Evolutionary conservation across 2,888 invertebrate genomes (phyloP).

Genomic region (Hololepta plana): DNA sequence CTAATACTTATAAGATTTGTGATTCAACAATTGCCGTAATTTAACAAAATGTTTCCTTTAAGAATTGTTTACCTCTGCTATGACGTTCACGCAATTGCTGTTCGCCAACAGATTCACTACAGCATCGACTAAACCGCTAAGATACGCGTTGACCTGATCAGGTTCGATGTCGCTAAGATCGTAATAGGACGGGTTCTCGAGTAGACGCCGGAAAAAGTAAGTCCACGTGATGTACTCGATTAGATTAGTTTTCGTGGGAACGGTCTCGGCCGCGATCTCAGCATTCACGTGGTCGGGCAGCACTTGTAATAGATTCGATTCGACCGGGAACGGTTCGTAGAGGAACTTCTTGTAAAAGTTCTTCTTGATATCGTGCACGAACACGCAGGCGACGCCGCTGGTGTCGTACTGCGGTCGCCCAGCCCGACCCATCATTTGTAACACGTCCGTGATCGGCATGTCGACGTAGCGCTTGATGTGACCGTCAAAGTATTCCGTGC

Average conservation of each 20-base stretch:
- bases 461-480: constrained; percentile 94
- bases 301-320: constrained; percentile 68
- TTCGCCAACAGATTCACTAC: constrained; percentile 51
- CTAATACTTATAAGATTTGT: no score
- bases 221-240: constrained; percentile 98
- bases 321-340: constrained; percentile 98
- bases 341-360: constrained; percentile 98
- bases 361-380: constrained; percentile 94
- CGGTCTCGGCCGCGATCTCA: constrained; percentile 88
- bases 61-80: constrained; percentile 39
- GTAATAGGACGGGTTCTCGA: constrained; percentile 88
- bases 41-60: no score
- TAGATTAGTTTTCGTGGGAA: constrained; percentile 80
- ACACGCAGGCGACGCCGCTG: constrained; percentile 71
- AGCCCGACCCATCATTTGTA: constrained; percentile 99
- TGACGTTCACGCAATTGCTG: constrained; percentile 61
- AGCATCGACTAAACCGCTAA: constrained; percentile 66
- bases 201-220: constrained; percentile 74
- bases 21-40: no score
- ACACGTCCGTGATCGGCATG: constrained; percentile 98
- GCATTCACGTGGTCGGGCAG: constrained; percentile 96
- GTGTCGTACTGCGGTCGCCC: constrained; percentile 95
- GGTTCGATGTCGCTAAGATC: constrained; percentile 56
- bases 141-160: constrained; percentile 48
- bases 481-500: constrained; percentile 97